Evolutionary conservation across 1,140 invertebrate species (phyloP).

Genomic region (Parasteatoda tepidariorum): DNA sequence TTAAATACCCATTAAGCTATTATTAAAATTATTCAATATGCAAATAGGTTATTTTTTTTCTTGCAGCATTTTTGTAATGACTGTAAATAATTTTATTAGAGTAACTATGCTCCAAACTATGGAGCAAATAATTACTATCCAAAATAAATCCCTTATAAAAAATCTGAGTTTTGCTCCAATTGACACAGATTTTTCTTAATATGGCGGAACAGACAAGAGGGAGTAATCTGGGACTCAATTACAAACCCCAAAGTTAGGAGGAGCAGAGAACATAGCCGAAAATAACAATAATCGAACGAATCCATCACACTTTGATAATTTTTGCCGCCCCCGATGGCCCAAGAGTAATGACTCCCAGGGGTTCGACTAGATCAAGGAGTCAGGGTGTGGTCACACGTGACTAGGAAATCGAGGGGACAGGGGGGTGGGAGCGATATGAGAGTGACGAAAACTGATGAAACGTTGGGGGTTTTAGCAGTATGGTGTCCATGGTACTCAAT

Average conservation of each 20-base stretch:
- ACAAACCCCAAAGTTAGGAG: background rate
- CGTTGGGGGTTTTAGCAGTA: background rate
- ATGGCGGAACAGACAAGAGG: background rate
- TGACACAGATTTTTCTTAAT: background rate
- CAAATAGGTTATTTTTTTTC: too few relatives aligned
- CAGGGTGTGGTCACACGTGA: background rate
- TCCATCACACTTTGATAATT: background rate
- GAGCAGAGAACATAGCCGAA: background rate
- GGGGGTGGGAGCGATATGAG: background rate
- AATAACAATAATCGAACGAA: slow-evolving; percentile 1
- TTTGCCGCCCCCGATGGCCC: background rate
- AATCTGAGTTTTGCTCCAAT: too few relatives aligned
- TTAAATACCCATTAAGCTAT: too few relatives aligned
- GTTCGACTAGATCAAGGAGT: slow-evolving; percentile 2
- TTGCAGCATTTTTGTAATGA: too few relatives aligned
- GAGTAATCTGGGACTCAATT: background rate
- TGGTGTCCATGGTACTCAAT: background rate
- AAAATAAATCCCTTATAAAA: too few relatives aligned
- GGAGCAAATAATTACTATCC: too few relatives aligned
- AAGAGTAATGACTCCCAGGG: background rate
- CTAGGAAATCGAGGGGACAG: background rate
- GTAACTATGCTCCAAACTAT: too few relatives aligned
- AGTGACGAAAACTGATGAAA: background rate
- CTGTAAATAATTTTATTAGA: too few relatives aligned
- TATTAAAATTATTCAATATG: too few relatives aligned